These are phyloP conservation scores for Tubulanus polymorphus DNA, from an alignment of 2,888 invertebrate genomes.

Conservation along the genomic window DNA sequence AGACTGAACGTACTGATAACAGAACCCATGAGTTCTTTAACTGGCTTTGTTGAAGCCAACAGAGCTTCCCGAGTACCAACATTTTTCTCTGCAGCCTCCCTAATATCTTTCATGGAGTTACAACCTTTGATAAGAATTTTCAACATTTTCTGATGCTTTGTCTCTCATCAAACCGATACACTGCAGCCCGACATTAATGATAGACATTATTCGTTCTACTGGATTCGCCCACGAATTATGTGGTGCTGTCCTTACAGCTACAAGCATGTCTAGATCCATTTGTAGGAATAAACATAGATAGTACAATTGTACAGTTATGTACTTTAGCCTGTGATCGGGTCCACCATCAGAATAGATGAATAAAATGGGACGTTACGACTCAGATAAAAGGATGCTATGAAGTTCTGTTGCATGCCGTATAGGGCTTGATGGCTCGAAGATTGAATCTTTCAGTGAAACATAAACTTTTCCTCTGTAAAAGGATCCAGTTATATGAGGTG, in stretches of 20 bases:
- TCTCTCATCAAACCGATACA: constrained; percentile 7
- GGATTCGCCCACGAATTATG: constrained; percentile 15
- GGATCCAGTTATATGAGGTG: constrained; percentile 7
- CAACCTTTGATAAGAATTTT: not conserved
- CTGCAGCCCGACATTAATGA: constrained; percentile 16
- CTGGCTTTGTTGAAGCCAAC: not conserved
- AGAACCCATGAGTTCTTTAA: not conserved
- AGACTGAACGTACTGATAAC: not conserved
- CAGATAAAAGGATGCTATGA: constrained; percentile 5
- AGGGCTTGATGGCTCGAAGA: constrained; percentile 15
- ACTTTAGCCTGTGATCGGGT: constrained; percentile 15
- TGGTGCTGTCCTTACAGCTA: constrained; percentile 14
- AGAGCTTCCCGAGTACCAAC: too few relatives aligned
- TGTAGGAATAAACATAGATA: constrained; percentile 9
- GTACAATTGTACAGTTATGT: constrained; percentile 12
- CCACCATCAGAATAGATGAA: constrained; percentile 17
- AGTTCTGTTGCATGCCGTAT: constrained; percentile 18
- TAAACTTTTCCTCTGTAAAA: constrained; percentile 20
- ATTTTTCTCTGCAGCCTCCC: not conserved
- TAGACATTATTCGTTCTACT: constrained; percentile 16
- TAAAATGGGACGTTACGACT: constrained; percentile 1
- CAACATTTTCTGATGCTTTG: not conserved
- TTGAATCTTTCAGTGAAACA: constrained; percentile 22
- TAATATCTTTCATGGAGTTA: not conserved
- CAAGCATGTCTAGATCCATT: constrained; percentile 13